Conservation (phyloP, 2,888 invertebrate species). For the Anticlea derivata region DNA sequence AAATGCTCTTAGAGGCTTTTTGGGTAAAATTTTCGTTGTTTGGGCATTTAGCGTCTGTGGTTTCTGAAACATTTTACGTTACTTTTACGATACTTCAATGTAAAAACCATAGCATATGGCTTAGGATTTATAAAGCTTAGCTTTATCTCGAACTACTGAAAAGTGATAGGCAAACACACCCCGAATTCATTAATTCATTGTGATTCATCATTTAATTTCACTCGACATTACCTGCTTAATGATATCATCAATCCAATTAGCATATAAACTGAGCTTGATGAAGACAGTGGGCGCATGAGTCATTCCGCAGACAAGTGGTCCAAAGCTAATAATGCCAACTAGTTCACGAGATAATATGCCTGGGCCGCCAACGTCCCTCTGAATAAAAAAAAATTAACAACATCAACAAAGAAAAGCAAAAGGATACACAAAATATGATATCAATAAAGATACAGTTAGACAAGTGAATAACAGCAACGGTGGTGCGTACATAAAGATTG, state of each 20-base stretch:
- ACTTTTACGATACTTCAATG: neutral
- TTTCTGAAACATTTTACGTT: slow-evolving; percentile 6
- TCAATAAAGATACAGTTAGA: neutral
- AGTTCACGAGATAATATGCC: slow-evolving; percentile 42
- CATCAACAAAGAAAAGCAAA: neutral
- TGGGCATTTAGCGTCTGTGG: neutral
- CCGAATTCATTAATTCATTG: too few relatives aligned
- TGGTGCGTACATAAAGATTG: too few relatives aligned
- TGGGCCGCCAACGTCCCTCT: slow-evolving; percentile 54
- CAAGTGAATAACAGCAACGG: too few relatives aligned
- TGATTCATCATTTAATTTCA: too few relatives aligned
- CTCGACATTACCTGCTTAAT: slow-evolving; percentile 42
- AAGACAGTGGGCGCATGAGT: slow-evolving; percentile 54
- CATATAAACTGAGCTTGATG: slow-evolving; percentile 48
- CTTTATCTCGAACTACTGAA: too few relatives aligned
- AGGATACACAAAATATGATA: neutral
- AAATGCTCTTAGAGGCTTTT: neutral
- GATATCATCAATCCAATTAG: slow-evolving; percentile 50
- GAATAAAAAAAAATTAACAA: neutral
- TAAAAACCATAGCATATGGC: neutral
- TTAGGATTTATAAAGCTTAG: too few relatives aligned
- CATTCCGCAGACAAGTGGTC: slow-evolving; percentile 48
- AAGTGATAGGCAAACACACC: too few relatives aligned
- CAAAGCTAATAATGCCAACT: slow-evolving; percentile 54
- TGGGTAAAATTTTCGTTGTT: neutral